Percentiles rank a stretch among this genome's conserved stretches.
Evolutionary conservation across 2,113 vertebrate species (phyloP).

Genomic region (Rhineura floridana): DNA sequence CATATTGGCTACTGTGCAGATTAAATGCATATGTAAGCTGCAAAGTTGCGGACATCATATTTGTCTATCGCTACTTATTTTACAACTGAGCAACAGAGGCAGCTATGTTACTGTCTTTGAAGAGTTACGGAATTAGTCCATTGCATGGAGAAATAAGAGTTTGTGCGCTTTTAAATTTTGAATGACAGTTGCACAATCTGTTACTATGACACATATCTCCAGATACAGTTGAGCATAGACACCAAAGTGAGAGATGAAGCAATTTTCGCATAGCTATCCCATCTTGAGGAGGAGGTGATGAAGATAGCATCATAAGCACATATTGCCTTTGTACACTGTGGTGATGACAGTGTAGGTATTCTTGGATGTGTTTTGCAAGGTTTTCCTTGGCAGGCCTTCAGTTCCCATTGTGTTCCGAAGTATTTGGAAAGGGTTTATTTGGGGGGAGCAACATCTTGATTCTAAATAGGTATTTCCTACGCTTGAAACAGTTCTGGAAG

Average conservation of each 20-base stretch:
- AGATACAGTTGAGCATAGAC: not conserved
- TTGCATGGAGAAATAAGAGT: not conserved
- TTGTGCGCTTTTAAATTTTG: not conserved
- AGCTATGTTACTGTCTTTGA: not conserved
- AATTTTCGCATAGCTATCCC: not conserved
- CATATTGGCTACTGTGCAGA: too few species aligned
- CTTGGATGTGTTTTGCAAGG: constrained; percentile 33
- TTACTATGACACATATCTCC: not conserved
- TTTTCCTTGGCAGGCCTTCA: constrained; percentile 34
- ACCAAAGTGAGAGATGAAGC: accelerated
- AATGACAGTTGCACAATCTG: not conserved
- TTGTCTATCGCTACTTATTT: too few species aligned
- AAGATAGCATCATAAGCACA: constrained; percentile 20
- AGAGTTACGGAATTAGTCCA: not conserved
- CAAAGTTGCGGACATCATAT: too few species aligned
- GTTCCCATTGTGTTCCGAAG: not conserved
- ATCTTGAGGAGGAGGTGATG: constrained; percentile 33
- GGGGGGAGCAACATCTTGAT: not conserved
- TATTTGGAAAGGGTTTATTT: not conserved
- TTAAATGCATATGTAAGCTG: not conserved
- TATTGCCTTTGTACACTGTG: constrained; percentile 13
- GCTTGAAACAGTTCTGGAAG: constrained; percentile 21
- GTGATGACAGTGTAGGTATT: accelerated
- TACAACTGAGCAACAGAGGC: too few species aligned
- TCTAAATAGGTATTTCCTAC: not conserved